phyloP scores from a whole-genome alignment of 2,113 vertebrate genomes.

The Hyperoodon ampullatus region DNA sequence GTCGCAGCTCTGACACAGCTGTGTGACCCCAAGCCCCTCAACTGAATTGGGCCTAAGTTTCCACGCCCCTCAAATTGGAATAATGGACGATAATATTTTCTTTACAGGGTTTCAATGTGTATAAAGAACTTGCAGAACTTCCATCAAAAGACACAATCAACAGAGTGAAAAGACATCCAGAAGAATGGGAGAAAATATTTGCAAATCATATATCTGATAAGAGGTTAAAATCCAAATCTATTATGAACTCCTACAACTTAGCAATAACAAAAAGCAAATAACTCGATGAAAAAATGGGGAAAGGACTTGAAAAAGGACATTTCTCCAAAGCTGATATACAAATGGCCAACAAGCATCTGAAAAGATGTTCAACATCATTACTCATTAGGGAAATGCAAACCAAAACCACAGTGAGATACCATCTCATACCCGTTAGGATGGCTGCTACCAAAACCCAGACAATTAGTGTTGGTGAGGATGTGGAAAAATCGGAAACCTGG shows the following conservation, averaged over 20 bases:
- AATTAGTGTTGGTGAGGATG: rapidly evolving
- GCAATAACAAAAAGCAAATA: not conserved
- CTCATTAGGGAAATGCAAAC: not conserved
- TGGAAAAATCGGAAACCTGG: not conserved
- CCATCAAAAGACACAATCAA: not conserved
- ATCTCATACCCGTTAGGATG: not conserved
- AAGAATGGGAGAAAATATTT: not conserved
- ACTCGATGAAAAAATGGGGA: not conserved
- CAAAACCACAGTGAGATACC: not conserved
- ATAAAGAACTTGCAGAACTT: not conserved
- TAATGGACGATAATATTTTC: not conserved
- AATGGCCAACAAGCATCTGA: not conserved
- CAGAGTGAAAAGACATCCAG: not conserved
- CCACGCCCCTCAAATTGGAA: not conserved
- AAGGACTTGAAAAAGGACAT: not conserved
- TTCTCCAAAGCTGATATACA: not conserved
- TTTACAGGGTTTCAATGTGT: not conserved
- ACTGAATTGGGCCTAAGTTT: not conserved
- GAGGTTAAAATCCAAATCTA: not conserved
- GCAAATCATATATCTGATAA: not conserved
- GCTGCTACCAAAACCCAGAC: not conserved
- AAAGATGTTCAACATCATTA: not conserved
- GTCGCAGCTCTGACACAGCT: not conserved
- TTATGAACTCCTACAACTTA: not conserved
- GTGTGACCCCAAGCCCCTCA: not conserved